phyloP scores from a whole-genome alignment of 2,888 invertebrate genomes.

The Chrysomela aeneicollis region DNA sequence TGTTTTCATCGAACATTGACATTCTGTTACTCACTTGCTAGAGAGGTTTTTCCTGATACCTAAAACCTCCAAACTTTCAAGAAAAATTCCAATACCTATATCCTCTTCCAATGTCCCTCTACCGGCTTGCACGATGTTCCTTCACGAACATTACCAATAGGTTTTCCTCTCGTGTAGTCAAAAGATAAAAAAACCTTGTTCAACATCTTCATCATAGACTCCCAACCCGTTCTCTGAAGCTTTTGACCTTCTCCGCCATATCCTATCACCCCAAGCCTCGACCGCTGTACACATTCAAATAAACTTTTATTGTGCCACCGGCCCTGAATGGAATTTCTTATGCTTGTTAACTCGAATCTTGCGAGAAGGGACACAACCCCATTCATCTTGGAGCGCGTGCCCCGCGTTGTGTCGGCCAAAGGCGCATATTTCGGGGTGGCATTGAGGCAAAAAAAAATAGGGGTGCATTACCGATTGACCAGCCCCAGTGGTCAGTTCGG shows the following conservation, averaged over 20 bases:
- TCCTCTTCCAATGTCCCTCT: too few relatives aligned
- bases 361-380: slow-evolving; percentile 32
- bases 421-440: slow-evolving; percentile 27
- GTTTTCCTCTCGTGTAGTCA: too few relatives aligned
- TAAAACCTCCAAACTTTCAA: too few relatives aligned
- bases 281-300: slow-evolving; percentile 38
- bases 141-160: too few relatives aligned
- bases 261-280: slow-evolving; percentile 25
- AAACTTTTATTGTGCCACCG: slow-evolving; percentile 35
- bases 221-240: not conserved
- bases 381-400: slow-evolving; percentile 48
- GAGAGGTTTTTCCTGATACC: too few relatives aligned
- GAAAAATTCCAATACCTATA: too few relatives aligned
- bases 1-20: too few relatives aligned
- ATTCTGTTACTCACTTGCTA: too few relatives aligned
- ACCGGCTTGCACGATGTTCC: too few relatives aligned
- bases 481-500: slow-evolving; percentile 48
- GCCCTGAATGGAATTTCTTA: slow-evolving; percentile 42
- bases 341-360: slow-evolving; percentile 41
- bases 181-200: too few relatives aligned
- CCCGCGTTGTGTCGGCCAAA: slow-evolving; percentile 42
- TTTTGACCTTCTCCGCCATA: slow-evolving; percentile 6
- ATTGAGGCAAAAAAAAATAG: slow-evolving; percentile 46
- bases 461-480: slow-evolving; percentile 56
- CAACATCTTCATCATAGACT: not conserved